Base-by-base conservation (phyloP, 2,797 vertebrate species). In the Limnodromus scolopaceus region DNA sequence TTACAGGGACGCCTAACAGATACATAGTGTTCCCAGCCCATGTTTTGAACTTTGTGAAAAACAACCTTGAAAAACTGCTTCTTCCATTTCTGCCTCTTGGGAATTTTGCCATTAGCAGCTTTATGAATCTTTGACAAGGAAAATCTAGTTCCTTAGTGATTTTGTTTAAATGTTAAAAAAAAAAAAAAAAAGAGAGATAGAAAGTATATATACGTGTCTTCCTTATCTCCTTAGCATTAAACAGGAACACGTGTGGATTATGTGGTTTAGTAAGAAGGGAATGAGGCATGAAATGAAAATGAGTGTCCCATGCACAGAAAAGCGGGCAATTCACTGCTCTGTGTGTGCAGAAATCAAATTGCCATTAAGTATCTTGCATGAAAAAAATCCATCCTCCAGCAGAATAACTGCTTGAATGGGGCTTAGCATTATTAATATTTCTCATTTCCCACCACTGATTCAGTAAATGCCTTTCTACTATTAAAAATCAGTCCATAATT, bases 401-500 rank as follows among this genome's bases (percentile, higher is more conserved):
- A 86, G 74, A 68, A 58, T 69, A 66, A 55, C 54, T 88, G 15
- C 65, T 86, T 82, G 82, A 90, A 86, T 83, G 63, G 34, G 36
- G 43, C 63, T 96, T 87, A 92, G 36, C 16, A 14, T 66, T 82
- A 72, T 70, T 70, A 84, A 39, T 70, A 70, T 70, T 72, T 84
- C 77, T 88, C 72, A 75, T 54, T 92, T 72, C 69, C 39, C 85
- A 86, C 38, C 54, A 76, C 36, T 70, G 83, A 84, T 63, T 79
- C 51, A 63, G 6, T 54, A 88, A 94, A 38, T 45, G 22, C n/a
- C 24, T 76, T 95, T 89, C 74, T 82, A 13, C 34, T 63, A 53
- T 49, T 84, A 87, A 92, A 95, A 94, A 63, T 64, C 70, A 69
- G 34, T 45, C 72, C 25, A 65, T 55, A 23, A 84, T 72, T 92